A percentile compares a stretch with the other conserved stretches of the same genome.
These are phyloP conservation scores for Naso thynnoides DNA, from an alignment of 2,797 vertebrate species.

Conservation along the genomic window DNA sequence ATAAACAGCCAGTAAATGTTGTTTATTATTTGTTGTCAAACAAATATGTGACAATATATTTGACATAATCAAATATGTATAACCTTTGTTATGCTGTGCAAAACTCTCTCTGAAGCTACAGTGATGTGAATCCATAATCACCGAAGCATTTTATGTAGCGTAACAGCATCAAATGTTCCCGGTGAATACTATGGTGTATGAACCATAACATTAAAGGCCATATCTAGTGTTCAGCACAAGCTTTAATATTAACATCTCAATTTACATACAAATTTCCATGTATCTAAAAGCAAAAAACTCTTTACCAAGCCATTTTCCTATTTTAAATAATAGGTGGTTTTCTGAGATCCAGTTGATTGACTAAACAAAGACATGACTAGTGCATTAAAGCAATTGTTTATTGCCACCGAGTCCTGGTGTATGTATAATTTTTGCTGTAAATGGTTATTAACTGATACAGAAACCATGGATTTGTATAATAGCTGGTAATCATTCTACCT, in stretches of 20 bases:
- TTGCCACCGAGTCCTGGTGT: conserved; percentile 71
- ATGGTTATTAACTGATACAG: conserved; percentile 83
- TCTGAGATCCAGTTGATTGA: conserved; percentile 79
- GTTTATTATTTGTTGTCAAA: conserved; percentile 21
- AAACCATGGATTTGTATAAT: conserved; percentile 82
- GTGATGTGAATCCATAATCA: conserved; percentile 52
- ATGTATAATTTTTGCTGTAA: conserved; percentile 82
- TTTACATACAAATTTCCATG: conserved; percentile 82
- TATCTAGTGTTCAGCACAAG: conserved; percentile 68
- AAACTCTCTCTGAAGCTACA: conserved; percentile 27
- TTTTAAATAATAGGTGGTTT: conserved; percentile 79
- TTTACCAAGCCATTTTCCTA: conserved; percentile 77
- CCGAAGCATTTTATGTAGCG: conserved; percentile 54
- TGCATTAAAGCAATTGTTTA: conserved; percentile 86
- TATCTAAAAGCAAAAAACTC: conserved; percentile 79
- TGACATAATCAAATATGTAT: conserved; percentile 43
- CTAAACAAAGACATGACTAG: conserved; percentile 83
- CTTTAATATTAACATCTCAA: conserved; percentile 79
- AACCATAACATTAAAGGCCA: conserved; percentile 76
- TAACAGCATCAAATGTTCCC: conserved; percentile 64
- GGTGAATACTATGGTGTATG: conserved; percentile 62
- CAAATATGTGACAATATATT: conserved; percentile 24
- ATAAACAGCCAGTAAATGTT: conserved; percentile 34
- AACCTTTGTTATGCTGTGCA: conserved; percentile 35
- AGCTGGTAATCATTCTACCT: conserved; percentile 83